These are phyloP conservation scores for Eilema depressum DNA, from an alignment of 2,888 invertebrate species.

Conservation along the genomic window DNA sequence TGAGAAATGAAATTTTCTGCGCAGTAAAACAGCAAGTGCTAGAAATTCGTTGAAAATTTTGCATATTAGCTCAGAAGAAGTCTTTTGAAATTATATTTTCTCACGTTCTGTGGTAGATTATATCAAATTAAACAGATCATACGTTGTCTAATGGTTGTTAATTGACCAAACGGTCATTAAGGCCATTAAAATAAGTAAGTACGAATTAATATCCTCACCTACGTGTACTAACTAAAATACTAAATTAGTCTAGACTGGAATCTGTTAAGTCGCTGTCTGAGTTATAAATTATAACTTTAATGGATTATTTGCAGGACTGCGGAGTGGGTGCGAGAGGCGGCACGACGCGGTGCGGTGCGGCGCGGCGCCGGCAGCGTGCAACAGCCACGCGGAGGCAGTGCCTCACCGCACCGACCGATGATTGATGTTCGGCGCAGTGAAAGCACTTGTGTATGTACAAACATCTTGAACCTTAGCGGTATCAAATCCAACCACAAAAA, in stretches of 20 bases:
- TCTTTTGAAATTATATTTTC: neutral
- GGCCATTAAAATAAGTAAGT: neutral
- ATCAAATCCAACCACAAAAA: conserved; percentile 79
- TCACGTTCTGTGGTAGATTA: neutral
- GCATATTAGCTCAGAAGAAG: neutral
- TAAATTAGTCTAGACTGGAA: conserved; percentile 36
- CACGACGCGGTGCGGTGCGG: neutral
- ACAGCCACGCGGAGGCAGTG: conserved; percentile 33
- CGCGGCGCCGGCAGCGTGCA: conserved; percentile 17
- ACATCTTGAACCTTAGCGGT: conserved; percentile 76
- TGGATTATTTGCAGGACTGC: conserved; percentile 55
- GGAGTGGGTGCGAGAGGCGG: conserved; percentile 17
- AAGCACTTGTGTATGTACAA: conserved; percentile 76
- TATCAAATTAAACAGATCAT: neutral
- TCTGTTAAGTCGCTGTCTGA: conserved; percentile 36
- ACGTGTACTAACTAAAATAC: neutral
- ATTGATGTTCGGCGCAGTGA: conserved; percentile 79
- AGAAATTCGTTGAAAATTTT: neutral
- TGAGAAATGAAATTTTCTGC: neutral
- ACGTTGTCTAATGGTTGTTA: conserved; percentile 1
- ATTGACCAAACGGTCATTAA: neutral
- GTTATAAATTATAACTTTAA: conserved; percentile 59
- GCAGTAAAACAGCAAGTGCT: neutral
- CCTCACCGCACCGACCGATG: conserved; percentile 53
- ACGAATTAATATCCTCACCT: neutral